Evolutionary conservation across 2,113 vertebrate species (phyloP).

Genomic region (Heterocephalus glaber): DNA sequence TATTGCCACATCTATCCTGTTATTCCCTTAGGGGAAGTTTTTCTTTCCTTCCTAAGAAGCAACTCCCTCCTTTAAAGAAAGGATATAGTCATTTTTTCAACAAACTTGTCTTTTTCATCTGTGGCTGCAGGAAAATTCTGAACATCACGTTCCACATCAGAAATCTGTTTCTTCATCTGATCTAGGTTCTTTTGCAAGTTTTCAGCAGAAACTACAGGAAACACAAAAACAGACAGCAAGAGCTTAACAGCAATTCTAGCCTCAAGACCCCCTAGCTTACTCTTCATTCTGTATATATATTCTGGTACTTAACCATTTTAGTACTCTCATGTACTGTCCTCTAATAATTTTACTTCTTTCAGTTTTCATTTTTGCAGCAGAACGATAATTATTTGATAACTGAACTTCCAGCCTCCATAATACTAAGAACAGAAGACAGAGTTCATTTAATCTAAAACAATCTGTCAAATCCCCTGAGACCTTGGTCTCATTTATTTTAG

Average conservation of each 20-base stretch:
- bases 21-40: neutral
- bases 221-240: conserved; percentile 41
- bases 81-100: conserved; percentile 92
- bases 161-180: conserved; percentile 89
- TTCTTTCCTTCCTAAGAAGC: neutral
- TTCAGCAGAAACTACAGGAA: conserved; percentile 88
- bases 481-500: conserved; percentile 55
- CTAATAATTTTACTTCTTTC: neutral
- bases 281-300: neutral
- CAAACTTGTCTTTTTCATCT: conserved; percentile 89
- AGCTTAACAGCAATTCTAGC: conserved; percentile 53
- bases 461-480: conserved; percentile 26
- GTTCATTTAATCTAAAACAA: conserved; percentile 51
- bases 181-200: conserved; percentile 91
- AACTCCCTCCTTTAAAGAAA: conserved; percentile 68
- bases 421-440: neutral
- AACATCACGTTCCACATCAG: conserved; percentile 86
- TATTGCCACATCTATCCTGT: neutral
- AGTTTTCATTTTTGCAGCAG: neutral
- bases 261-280: neutral
- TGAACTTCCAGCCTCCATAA: conserved; percentile 2
- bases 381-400: conserved; percentile 14
- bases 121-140: conserved; percentile 88
- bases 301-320: neutral
- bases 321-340: neutral